Conservation (phyloP, 2,113 vertebrate species). For the Miniopterus natalensis region DNA sequence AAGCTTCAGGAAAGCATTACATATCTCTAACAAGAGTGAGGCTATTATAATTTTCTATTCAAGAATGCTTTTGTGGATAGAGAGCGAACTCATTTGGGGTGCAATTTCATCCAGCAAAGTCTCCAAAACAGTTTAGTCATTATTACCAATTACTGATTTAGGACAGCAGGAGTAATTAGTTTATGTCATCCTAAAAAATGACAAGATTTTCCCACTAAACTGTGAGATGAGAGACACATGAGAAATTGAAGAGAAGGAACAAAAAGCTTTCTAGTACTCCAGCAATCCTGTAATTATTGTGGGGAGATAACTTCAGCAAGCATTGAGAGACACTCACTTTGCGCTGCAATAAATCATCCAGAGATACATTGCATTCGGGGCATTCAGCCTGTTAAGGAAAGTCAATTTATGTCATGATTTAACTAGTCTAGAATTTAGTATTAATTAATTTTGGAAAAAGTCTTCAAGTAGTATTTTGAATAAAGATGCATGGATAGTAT, state of each 20-base stretch:
- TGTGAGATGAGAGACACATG: not conserved
- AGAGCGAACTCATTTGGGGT: not conserved
- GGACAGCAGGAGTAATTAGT: conserved; percentile 14
- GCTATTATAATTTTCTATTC: conserved; percentile 13
- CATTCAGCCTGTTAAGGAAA: conserved; percentile 16
- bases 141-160: conserved; percentile 38
- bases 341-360: conserved; percentile 14
- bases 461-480: conserved; percentile 57
- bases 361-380: not conserved
- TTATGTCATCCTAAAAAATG: conserved; percentile 36
- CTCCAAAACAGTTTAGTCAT: conserved; percentile 18
- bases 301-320: conserved; percentile 1
- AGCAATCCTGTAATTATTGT: conserved; percentile 3
- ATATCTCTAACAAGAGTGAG: not conserved
- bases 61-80: not conserved
- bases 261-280: not conserved
- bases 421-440: conserved; percentile 20
- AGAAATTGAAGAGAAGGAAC: conserved; percentile 38
- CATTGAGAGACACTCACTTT: not conserved
- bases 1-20: conserved; percentile 3
- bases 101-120: conserved; percentile 33
- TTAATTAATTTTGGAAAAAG: conserved; percentile 57
- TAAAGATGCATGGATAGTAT: not conserved
- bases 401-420: not conserved
- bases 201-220: conserved; percentile 16